Percentiles rank a stretch among this genome's conserved stretches.
Conservation (phyloP, 2,888 invertebrate genomes). For the Synergus japonicus region DNA sequence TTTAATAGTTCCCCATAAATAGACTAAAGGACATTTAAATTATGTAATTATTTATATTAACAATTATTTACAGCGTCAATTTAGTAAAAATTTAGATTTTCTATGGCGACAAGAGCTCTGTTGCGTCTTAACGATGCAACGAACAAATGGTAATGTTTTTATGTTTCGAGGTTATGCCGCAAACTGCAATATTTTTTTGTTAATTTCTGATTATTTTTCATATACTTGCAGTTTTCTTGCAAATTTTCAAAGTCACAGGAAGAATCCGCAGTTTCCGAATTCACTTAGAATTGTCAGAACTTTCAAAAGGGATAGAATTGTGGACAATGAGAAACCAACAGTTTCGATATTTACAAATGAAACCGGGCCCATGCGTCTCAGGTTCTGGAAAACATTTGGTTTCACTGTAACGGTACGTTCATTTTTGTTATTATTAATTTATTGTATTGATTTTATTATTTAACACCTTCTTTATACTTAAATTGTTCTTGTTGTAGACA, state of each 20-base stretch:
- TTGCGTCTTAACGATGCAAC: slow-evolving; percentile 27
- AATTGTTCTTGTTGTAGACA: slow-evolving; percentile 17
- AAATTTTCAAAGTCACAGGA: slow-evolving; percentile 57
- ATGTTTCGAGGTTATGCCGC: slow-evolving; percentile 4
- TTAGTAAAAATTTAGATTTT: not conserved
- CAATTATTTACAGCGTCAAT: not conserved
- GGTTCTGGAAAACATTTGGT: slow-evolving; percentile 81
- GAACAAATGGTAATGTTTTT: not conserved
- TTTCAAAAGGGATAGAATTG: slow-evolving; percentile 58
- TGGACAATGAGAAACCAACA: slow-evolving; percentile 41
- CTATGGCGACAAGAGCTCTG: slow-evolving; percentile 28
- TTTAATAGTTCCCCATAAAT: not conserved
- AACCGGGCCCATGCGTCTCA: slow-evolving; percentile 77
- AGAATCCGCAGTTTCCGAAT: slow-evolving; percentile 57
- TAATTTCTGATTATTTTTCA: not conserved
- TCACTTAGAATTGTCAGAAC: slow-evolving; percentile 59
- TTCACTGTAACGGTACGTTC: slow-evolving; percentile 83
- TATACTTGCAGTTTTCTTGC: slow-evolving; percentile 64
- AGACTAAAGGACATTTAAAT: not conserved
- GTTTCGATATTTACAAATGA: slow-evolving; percentile 69
- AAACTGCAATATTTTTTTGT: not conserved
- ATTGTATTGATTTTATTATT: not conserved
- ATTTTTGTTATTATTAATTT: slow-evolving; percentile 41
- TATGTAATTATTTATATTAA: not conserved
- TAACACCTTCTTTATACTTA: not conserved